Percentiles rank a stretch among this genome's conserved stretches.
Conservation (phyloP, 1,140 invertebrate species). For the Choristoneura fumiferana region DNA sequence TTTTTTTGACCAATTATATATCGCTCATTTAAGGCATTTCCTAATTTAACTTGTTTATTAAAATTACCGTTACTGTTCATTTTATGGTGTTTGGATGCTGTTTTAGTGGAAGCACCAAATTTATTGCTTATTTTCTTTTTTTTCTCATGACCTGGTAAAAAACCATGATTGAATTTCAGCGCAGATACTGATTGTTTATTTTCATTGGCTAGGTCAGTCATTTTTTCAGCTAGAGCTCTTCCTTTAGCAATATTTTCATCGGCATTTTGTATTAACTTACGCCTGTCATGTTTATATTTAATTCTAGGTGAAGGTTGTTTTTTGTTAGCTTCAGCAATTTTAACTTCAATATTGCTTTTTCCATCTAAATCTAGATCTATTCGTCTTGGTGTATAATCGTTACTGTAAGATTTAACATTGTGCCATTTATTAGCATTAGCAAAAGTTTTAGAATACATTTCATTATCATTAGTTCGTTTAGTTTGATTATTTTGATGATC, state of each 20-base stretch:
- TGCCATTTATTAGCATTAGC: conserved; percentile 60
- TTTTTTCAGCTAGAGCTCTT: conserved; percentile 39
- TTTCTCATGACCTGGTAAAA: conserved; percentile 37
- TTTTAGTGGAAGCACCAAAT: conserved; percentile 17
- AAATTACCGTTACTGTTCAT: conserved; percentile 39
- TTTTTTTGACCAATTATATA: conserved; percentile 48
- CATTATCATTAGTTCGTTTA: conserved; percentile 27
- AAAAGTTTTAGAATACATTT: conserved; percentile 50
- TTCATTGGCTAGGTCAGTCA: conserved; percentile 49
- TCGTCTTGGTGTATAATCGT: conserved; percentile 51
- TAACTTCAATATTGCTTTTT: conserved; percentile 31
- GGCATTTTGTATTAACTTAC: conserved; percentile 35
- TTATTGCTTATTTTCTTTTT: conserved; percentile 31
- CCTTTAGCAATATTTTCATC: conserved; percentile 37
- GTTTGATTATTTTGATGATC: conserved; percentile 28
- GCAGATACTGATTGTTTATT: conserved; percentile 44
- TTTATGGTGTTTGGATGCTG: conserved; percentile 20
- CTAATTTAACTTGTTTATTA: conserved; percentile 60
- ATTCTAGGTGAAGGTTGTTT: conserved; percentile 42
- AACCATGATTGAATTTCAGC: conserved; percentile 59
- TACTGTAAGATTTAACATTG: conserved; percentile 59
- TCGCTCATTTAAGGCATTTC: conserved; percentile 64
- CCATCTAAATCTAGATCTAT: conserved; percentile 35
- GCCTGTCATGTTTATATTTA: conserved; percentile 51
- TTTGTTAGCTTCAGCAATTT: conserved; percentile 40